These are phyloP conservation scores for Chymomyza fuscimana DNA, from an alignment of 2,888 invertebrate species.

Conservation along the genomic window DNA sequence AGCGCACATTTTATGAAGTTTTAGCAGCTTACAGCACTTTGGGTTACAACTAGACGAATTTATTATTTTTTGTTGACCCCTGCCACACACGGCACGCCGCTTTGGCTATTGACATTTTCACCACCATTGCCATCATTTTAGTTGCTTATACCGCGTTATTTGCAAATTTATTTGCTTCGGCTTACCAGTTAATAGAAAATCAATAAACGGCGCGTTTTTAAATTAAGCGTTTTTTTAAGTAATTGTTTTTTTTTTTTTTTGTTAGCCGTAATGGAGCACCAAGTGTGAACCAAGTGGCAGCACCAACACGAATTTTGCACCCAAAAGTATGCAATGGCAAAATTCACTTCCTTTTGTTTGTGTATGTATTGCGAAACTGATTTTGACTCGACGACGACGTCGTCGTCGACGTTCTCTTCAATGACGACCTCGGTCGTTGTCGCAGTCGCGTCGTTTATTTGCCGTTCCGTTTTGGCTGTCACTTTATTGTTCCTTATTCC, in stretches of 20 bases:
- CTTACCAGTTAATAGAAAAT: conserved; percentile 70
- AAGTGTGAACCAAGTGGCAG: neutral
- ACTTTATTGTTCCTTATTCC: conserved; percentile 43
- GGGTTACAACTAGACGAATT: too few species aligned
- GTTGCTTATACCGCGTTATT: neutral
- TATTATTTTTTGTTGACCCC: too few species aligned
- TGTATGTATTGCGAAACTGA: conserved; percentile 79
- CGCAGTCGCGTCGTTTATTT: conserved; percentile 25
- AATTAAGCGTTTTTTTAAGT: conserved; percentile 21
- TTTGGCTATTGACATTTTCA: conserved; percentile 14
- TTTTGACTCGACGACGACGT: conserved; percentile 55
- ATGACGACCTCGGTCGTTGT: conserved; percentile 30
- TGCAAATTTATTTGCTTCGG: conserved; percentile 11
- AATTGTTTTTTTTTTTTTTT: neutral
- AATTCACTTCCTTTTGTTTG: conserved; percentile 75
- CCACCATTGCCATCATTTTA: conserved; percentile 9
- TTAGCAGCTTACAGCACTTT: neutral
- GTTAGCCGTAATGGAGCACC: neutral
- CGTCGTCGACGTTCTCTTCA: conserved; percentile 30
- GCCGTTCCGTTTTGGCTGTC: conserved; percentile 17
- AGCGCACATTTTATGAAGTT: neutral
- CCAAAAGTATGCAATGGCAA: conserved; percentile 47
- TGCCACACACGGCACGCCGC: neutral
- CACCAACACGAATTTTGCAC: conserved; percentile 30
- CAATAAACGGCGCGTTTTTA: conserved; percentile 49